Conservation (phyloP, 2,797 vertebrate species). For the Enteromius unitaeniatus region DNA sequence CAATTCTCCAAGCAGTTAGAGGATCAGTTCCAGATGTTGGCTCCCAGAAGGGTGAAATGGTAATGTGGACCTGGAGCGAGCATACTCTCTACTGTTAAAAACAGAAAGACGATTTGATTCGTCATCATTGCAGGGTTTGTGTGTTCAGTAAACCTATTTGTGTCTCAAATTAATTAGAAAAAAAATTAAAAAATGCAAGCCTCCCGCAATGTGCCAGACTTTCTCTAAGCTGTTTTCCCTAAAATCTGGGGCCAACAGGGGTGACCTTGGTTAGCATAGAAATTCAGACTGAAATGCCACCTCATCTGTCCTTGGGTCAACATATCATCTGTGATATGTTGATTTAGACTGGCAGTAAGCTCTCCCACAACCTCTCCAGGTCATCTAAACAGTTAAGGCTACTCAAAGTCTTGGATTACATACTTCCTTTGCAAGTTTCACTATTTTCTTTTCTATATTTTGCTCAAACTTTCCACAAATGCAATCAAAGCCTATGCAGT, state of each 20-base stretch:
- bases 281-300: constrained; percentile 12
- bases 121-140: constrained; percentile 14
- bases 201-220: neutral
- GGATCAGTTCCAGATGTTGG: constrained; percentile 62
- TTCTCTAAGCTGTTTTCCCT: neutral
- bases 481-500: neutral
- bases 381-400: constrained; percentile 39
- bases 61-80: constrained; percentile 3
- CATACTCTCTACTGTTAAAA: constrained; percentile 20
- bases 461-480: constrained; percentile 43
- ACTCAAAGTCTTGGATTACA: constrained; percentile 38
- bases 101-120: constrained; percentile 2
- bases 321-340: constrained; percentile 12
- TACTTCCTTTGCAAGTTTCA: neutral
- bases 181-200: neutral
- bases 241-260: neutral
- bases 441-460: neutral
- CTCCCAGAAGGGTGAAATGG: constrained; percentile 33
- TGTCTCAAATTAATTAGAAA: constrained; percentile 20
- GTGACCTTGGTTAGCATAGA: constrained; percentile 13
- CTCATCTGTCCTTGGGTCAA: constrained; percentile 1
- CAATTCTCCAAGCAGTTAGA: constrained; percentile 40
- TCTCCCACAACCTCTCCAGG: constrained; percentile 42
- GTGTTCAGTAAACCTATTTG: constrained; percentile 25
- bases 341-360: constrained; percentile 28